Conservation (phyloP, 2,888 invertebrate species). For the Theretra japonica region DNA sequence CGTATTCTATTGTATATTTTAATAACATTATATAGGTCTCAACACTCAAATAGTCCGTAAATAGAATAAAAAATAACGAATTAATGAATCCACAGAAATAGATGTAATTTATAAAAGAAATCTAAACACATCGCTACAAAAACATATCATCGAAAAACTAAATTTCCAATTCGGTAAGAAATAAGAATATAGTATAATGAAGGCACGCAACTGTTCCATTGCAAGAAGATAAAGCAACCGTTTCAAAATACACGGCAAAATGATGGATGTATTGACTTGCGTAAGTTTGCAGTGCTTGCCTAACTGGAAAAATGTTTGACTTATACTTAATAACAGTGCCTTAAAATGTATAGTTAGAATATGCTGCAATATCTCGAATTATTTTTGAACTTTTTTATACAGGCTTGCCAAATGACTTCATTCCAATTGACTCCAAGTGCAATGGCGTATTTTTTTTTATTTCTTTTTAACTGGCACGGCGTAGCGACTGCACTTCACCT, state of each 20-base stretch:
- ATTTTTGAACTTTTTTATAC: not conserved
- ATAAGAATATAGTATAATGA: no score
- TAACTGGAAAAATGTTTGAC: constrained; percentile 13
- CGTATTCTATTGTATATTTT: no score
- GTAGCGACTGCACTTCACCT: no score
- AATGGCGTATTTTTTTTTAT: no score
- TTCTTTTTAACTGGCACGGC: no score
- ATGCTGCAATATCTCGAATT: not conserved
- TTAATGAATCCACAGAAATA: not conserved
- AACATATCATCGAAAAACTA: not conserved
- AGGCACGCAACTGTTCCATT: constrained; percentile 17
- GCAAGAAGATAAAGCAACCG: constrained; percentile 19
- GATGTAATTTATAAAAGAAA: not conserved
- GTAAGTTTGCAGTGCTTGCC: constrained; percentile 17
- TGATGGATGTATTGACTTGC: constrained; percentile 29
- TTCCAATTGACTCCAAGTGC: no score
- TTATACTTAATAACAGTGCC: constrained; percentile 8
- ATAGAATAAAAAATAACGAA: no score
- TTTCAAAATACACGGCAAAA: constrained; percentile 30
- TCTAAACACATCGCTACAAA: not conserved
- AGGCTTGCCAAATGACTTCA: not conserved
- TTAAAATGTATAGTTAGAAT: not conserved
- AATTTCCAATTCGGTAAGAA: not conserved
- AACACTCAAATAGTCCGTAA: no score
- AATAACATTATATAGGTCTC: no score